phyloP scores from a whole-genome alignment of 1,140 invertebrate species.

The Elymnias hypermnestra region DNA sequence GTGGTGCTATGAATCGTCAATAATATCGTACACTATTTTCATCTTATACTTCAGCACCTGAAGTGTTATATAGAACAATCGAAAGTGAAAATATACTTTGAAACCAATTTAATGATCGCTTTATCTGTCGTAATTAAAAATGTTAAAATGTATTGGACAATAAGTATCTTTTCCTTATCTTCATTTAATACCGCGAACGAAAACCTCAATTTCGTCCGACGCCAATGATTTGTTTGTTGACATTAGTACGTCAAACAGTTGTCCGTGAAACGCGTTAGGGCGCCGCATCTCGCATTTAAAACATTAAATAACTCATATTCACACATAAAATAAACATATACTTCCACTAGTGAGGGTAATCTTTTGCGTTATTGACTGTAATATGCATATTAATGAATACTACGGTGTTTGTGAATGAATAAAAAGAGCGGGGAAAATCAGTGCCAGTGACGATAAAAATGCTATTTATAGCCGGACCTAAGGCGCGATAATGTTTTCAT shows the following conservation, averaged over 20 bases:
- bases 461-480: slow-evolving; percentile 64
- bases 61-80: not conserved
- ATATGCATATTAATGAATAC: slow-evolving; percentile 29
- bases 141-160: too few relatives aligned
- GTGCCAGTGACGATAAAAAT: slow-evolving; percentile 56
- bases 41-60: slow-evolving; percentile 1
- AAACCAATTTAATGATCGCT: not conserved
- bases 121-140: too few relatives aligned
- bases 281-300: slow-evolving; percentile 46
- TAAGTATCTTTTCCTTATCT: not conserved
- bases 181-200: slow-evolving; percentile 24
- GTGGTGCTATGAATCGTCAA: slow-evolving; percentile 21
- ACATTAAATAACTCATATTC: slow-evolving; percentile 39
- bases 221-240: slow-evolving; percentile 66
- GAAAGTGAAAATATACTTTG: not conserved
- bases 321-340: slow-evolving; percentile 35
- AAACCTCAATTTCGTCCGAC: slow-evolving; percentile 32
- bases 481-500: slow-evolving; percentile 44
- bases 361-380: slow-evolving; percentile 34
- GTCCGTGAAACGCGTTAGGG: slow-evolving; percentile 49
- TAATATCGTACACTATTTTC: slow-evolving; percentile 25
- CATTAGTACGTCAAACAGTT: slow-evolving; percentile 63
- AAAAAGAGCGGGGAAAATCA: slow-evolving; percentile 68
- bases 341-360: slow-evolving; percentile 35
- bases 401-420: slow-evolving; percentile 45